Conservation (phyloP, 1,140 invertebrate species). For the Hormaphis cornu region DNA sequence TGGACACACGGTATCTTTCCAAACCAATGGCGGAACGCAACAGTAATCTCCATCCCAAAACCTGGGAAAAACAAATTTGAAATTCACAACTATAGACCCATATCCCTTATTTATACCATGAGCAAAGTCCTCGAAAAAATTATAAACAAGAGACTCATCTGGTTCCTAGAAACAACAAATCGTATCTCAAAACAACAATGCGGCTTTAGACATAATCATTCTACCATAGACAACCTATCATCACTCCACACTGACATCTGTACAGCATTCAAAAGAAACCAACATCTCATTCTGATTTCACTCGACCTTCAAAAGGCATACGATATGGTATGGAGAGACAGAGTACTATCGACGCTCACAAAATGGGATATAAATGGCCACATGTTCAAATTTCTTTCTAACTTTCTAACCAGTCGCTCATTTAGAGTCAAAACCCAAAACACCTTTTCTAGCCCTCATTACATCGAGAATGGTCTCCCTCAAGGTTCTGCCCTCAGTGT, state of each 20-base stretch:
- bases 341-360: background rate
- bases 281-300: background rate
- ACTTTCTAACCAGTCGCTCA: background rate
- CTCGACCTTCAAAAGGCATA: constrained; percentile 24
- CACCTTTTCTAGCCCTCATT: background rate
- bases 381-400: background rate
- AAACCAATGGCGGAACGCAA: background rate
- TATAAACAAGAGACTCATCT: constrained; percentile 11
- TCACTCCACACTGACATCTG: constrained; percentile 1
- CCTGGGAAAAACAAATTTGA: background rate
- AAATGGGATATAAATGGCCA: background rate
- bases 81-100: background rate
- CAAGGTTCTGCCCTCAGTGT: background rate
- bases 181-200: background rate
- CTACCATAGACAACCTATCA: background rate
- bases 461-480: background rate
- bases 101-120: background rate
- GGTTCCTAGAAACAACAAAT: background rate
- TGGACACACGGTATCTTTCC: background rate
- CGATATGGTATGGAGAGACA: constrained; percentile 3
- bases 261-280: background rate
- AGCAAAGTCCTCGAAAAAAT: constrained; percentile 21
- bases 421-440: background rate
- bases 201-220: background rate
- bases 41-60: background rate